Evolutionary conservation across 2,888 invertebrate genomes (phyloP).

Genomic region (Tiphia femorata): DNA sequence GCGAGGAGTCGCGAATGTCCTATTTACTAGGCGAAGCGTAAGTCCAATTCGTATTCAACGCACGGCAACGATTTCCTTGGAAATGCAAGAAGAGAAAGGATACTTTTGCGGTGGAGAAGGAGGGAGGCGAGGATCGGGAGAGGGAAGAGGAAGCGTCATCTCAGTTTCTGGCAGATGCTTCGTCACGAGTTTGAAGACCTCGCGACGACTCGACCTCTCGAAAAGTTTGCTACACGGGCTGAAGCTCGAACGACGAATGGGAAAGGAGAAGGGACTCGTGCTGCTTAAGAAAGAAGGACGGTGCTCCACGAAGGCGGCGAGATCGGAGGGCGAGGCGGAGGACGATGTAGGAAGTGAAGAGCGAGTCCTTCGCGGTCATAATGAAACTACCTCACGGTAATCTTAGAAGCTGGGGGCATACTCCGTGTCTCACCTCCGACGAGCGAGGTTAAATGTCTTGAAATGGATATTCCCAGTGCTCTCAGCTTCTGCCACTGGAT

Average conservation of each 20-base stretch:
- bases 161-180: slow-evolving; percentile 39
- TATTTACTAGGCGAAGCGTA: neutral
- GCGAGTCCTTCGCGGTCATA: slow-evolving; percentile 46
- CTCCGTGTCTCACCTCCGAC: slow-evolving; percentile 44
- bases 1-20: no score
- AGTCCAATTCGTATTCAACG: slow-evolving; percentile 26
- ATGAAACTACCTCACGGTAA: slow-evolving; percentile 61
- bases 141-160: slow-evolving; percentile 42
- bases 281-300: neutral
- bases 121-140: neutral
- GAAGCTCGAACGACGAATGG: slow-evolving; percentile 40
- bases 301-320: slow-evolving; percentile 2
- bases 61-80: slow-evolving; percentile 18
- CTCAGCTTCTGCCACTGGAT: slow-evolving; percentile 36
- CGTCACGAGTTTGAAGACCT: slow-evolving; percentile 46
- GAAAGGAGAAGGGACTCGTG: slow-evolving; percentile 16
- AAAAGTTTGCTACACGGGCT: slow-evolving; percentile 43
- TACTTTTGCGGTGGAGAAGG: no score
- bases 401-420: slow-evolving; percentile 59
- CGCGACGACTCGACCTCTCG: slow-evolving; percentile 31
- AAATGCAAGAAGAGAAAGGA: slow-evolving; percentile 28
- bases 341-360: slow-evolving; percentile 3
- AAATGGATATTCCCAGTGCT: slow-evolving; percentile 58
- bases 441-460: slow-evolving; percentile 60
- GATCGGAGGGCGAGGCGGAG: slow-evolving; percentile 11